phyloP scores from a whole-genome alignment of 2,888 invertebrate species.

The Philereme vetulata region DNA sequence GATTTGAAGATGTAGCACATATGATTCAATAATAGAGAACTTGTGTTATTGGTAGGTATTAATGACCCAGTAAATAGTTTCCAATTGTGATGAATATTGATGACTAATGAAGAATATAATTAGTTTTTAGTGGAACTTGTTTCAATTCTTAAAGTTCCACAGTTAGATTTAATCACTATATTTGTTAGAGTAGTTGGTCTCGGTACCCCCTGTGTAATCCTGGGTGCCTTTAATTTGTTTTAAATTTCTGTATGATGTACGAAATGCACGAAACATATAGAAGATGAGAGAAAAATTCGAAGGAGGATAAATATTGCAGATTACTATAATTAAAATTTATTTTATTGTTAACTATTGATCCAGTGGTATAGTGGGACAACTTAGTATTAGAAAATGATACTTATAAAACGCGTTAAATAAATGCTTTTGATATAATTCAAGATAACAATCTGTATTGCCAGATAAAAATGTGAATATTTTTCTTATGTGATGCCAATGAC shows the following conservation, averaged over 20 bases:
- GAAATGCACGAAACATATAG: conserved; percentile 95
- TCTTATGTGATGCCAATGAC: conserved; percentile 81
- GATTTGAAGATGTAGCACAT: background rate
- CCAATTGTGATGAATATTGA: background rate
- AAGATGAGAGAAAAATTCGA: conserved; percentile 85
- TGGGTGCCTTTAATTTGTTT: conserved; percentile 81
- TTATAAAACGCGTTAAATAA: conserved; percentile 61
- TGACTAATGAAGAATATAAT: conserved; percentile 57
- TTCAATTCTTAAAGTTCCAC: conserved; percentile 62
- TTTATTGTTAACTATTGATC: conserved; percentile 75
- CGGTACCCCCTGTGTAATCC: conserved; percentile 80
- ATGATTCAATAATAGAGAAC: background rate
- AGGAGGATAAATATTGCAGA: conserved; percentile 64
- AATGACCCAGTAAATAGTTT: background rate
- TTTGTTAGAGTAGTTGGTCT: conserved; percentile 83
- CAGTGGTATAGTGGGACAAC: conserved; percentile 76
- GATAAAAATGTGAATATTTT: conserved; percentile 84
- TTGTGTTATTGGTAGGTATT: background rate
- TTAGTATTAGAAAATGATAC: conserved; percentile 77
- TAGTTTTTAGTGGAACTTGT: conserved; percentile 56
- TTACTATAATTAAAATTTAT: conserved; percentile 78
- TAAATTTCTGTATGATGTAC: conserved; percentile 90
- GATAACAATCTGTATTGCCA: conserved; percentile 82
- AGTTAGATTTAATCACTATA: conserved; percentile 78
- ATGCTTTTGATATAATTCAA: conserved; percentile 77